Percentiles rank a stretch among this genome's conserved stretches.
Conservation (phyloP, 92 coral and sea anemone species). For the Plumapathes pennacea region DNA sequence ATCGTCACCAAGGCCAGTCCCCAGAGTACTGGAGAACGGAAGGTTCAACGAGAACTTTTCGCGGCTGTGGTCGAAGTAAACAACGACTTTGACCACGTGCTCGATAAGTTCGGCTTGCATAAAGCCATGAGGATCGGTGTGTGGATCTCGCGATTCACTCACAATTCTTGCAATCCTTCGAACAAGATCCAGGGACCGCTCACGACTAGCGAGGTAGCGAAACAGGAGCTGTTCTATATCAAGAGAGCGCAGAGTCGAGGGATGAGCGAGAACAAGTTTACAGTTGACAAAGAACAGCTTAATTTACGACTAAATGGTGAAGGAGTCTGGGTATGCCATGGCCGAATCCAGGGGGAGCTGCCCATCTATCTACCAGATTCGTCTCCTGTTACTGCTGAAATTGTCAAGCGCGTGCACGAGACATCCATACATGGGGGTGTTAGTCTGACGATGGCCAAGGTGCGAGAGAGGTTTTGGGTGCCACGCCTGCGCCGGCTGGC, state of each 20-base stretch:
- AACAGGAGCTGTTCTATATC: constrained; percentile 14
- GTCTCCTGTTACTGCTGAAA: constrained; percentile 19
- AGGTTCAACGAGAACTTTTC: constrained; percentile 62
- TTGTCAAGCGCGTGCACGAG: constrained; percentile 38
- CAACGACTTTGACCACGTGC: too few relatives aligned
- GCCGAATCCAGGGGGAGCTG: constrained; percentile 31
- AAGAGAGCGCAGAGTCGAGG: constrained; percentile 8
- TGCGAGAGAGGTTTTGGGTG: constrained; percentile 58
- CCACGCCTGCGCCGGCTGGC: constrained; percentile 49
- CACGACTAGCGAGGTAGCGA: constrained; percentile 17
- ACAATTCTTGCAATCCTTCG: constrained; percentile 50
- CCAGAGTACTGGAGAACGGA: too few relatives aligned
- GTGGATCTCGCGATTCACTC: constrained; percentile 65
- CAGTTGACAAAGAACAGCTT: constrained; percentile 5
- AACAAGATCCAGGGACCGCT: constrained; percentile 27
- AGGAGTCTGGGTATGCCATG: constrained; percentile 43
- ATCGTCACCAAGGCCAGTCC: too few relatives aligned
- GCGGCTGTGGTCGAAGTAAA: too few relatives aligned
- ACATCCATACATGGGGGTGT: constrained; percentile 66
- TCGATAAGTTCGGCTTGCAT: constrained; percentile 63
- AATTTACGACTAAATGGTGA: too few relatives aligned
- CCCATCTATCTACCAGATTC: constrained; percentile 44
- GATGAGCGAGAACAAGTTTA: constrained; percentile 2
- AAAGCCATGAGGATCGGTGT: constrained; percentile 69
- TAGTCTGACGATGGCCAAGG: constrained; percentile 41